A percentile compares a stretch with the other conserved stretches of the same genome.
Conservation (phyloP, 2,888 invertebrate species). For the Drosophila meridionalis region DNA sequence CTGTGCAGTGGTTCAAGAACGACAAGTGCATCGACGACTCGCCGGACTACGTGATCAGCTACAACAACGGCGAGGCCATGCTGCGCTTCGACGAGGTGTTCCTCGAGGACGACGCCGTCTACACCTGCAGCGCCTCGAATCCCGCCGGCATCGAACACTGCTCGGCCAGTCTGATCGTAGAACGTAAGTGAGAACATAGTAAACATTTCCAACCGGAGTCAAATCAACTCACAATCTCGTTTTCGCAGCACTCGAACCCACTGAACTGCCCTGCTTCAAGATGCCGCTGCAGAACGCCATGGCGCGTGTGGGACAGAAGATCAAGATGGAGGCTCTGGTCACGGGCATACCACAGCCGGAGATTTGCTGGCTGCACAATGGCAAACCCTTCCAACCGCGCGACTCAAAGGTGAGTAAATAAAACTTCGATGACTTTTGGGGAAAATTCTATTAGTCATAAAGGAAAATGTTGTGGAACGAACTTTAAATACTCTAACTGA, state of each 20-base stretch:
- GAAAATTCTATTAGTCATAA: background rate
- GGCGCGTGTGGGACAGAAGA: slow-evolving; percentile 90
- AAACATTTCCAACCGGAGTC: background rate
- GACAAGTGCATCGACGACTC: slow-evolving; percentile 90
- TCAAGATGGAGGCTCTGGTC: slow-evolving; percentile 90
- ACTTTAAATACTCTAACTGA: slow-evolving; percentile 10
- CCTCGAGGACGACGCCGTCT: slow-evolving; percentile 89
- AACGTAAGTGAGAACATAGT: slow-evolving; percentile 86
- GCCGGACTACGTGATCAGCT: slow-evolving; percentile 90
- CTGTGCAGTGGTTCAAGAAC: slow-evolving; percentile 92
- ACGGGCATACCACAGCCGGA: slow-evolving; percentile 88
- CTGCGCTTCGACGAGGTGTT: slow-evolving; percentile 89
- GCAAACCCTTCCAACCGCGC: slow-evolving; percentile 87
- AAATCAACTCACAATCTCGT: background rate
- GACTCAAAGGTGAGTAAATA: slow-evolving; percentile 87
- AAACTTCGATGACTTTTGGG: background rate
- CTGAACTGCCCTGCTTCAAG: slow-evolving; percentile 88
- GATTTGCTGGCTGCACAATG: slow-evolving; percentile 89
- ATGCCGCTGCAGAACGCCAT: slow-evolving; percentile 89
- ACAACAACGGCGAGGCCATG: slow-evolving; percentile 92
- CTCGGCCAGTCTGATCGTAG: slow-evolving; percentile 88
- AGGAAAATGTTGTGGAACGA: background rate
- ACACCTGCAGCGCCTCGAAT: slow-evolving; percentile 90
- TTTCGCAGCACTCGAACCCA: slow-evolving; percentile 86
- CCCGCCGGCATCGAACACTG: slow-evolving; percentile 88